Base-by-base conservation (phyloP, 2,888 invertebrate species). In the Blastobasis lacticolella region DNA sequence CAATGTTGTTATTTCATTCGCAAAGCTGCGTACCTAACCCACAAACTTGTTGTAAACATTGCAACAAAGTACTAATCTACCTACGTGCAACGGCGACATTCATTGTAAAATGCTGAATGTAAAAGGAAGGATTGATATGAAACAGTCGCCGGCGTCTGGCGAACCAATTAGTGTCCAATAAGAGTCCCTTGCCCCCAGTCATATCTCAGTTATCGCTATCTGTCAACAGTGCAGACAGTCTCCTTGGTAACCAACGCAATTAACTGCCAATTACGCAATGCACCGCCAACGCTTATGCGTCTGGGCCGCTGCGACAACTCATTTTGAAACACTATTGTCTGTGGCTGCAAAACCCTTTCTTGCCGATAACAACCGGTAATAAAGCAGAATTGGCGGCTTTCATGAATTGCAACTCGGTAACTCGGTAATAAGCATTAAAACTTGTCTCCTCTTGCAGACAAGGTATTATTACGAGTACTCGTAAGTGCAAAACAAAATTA, bases 121-220 rank as follows among this genome's bases (percentile, higher is more conserved):
- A 56, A 57, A 57, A 50, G 58, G 56, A 64, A 55, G 53, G 58
- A 61, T 62, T 64, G 65, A 70, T 68, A 69, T 65, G 51, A 58
- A 62, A 59, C 51, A 67, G 62, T 66, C 60, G 62, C 64, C 63
- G 69, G 62, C 62, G 85, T 82, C 85, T 85, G 82, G 77, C 71
- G 54, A 61, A 65, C 71, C 81, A 82, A 84, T 85, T 83, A 83
- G 66, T 67, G 69, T 75, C 62, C 77, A 78, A 81, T 78, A 72
- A 69, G 75, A 74, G 72, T 75, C 72, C 66, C 75, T 75, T 75
- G 76, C 59, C 73, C 73, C 69, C 75, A 75, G 76, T 76, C 74
- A 64, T 75, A 66, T 68, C 64, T 71, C 64, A 62, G 67, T 69
- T 75, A 74, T 74, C 68, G 67, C 63, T 72, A 75, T 74, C 75